Percentiles rank a stretch among this genome's conserved stretches.
These are phyloP conservation scores for Danionella cerebrum DNA, from an alignment of 2,113 vertebrate species.

Conservation along the genomic window DNA sequence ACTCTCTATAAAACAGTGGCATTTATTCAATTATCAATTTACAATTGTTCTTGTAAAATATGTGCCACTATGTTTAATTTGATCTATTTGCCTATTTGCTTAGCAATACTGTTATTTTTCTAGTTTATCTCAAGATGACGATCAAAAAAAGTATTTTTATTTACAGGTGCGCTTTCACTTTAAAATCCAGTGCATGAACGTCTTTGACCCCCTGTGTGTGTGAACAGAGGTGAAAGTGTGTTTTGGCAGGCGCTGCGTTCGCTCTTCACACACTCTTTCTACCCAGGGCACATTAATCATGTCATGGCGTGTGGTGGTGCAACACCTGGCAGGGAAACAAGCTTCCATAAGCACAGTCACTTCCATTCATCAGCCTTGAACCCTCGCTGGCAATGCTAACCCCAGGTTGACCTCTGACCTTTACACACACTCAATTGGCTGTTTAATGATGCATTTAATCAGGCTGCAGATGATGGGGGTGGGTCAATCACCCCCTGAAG, in stretches of 20 bases:
- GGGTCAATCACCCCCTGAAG: constrained; percentile 5
- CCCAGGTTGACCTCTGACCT: constrained; percentile 8
- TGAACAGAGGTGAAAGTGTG: background rate
- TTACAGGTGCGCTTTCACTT: background rate
- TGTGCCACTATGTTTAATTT: too few relatives aligned
- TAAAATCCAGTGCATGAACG: background rate
- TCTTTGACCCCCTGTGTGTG: background rate
- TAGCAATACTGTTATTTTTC: too few relatives aligned
- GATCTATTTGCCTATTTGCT: too few relatives aligned
- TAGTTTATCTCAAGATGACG: too few relatives aligned
- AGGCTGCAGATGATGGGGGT: background rate
- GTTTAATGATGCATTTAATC: constrained; percentile 34
- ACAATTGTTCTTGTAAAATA: too few relatives aligned
- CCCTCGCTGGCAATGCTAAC: background rate
- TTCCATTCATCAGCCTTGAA: constrained; percentile 8
- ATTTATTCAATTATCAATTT: too few relatives aligned
- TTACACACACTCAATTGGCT: constrained; percentile 13
- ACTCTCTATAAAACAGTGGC: too few relatives aligned
- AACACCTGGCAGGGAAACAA: constrained; percentile 8
- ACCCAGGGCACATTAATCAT: constrained; percentile 18
- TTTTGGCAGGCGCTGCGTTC: background rate
- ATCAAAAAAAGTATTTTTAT: background rate
- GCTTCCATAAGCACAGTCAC: background rate
- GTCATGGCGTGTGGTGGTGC: constrained; percentile 6
- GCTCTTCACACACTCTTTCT: background rate